Conservation (phyloP, 2,888 invertebrate species). For the Anagyrus pseudococci region DNA sequence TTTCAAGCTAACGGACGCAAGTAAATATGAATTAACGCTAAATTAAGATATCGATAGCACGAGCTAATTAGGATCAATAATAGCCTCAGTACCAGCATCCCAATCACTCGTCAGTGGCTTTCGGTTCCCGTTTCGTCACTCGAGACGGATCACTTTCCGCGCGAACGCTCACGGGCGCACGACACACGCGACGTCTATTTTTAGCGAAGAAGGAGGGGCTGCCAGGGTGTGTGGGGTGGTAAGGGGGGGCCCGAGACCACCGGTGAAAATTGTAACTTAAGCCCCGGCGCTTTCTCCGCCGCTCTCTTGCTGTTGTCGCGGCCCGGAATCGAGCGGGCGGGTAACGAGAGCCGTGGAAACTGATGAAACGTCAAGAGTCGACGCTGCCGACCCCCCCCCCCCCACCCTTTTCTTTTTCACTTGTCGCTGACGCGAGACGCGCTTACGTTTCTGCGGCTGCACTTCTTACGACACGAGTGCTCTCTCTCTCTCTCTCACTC, state of each 20-base stretch:
- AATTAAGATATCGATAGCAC: too few relatives aligned
- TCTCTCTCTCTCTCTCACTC: not conserved
- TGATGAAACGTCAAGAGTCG: conserved; percentile 15
- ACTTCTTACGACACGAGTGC: not conserved
- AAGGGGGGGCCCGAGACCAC: not conserved
- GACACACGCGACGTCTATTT: conserved; percentile 5
- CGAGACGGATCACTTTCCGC: too few relatives aligned
- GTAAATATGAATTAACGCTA: too few relatives aligned
- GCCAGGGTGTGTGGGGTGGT: not conserved
- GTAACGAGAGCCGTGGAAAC: conserved; percentile 25
- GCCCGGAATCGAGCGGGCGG: conserved; percentile 4
- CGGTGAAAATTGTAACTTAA: conserved; percentile 25
- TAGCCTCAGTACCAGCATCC: too few relatives aligned
- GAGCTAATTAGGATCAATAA: too few relatives aligned
- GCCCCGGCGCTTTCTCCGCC: not conserved
- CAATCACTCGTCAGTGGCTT: too few relatives aligned
- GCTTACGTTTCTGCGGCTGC: not conserved
- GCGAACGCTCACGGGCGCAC: not conserved
- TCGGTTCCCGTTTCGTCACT: too few relatives aligned
- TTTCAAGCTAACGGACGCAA: too few relatives aligned
- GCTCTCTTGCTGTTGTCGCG: conserved; percentile 7
- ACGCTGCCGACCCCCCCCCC: not conserved
- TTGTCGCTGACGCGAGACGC: too few relatives aligned
- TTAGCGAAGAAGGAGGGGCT: conserved; percentile 2
- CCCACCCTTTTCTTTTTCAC: not conserved